Evolutionary conservation across 2,888 invertebrate species (phyloP).

Genomic region (Orgyia antiqua): DNA sequence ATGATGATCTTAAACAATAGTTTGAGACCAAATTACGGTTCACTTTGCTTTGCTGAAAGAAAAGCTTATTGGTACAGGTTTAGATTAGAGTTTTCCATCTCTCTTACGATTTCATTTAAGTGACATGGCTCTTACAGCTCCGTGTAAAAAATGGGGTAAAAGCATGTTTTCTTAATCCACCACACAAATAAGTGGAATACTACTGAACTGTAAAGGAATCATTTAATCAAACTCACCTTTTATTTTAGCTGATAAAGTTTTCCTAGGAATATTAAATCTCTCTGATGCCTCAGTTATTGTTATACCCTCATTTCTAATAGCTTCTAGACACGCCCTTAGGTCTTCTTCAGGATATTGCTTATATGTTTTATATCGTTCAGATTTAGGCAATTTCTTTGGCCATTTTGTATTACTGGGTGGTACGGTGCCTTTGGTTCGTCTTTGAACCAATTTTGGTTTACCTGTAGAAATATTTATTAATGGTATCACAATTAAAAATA

Average conservation of each 20-base stretch:
- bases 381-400: slow-evolving; percentile 24
- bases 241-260: slow-evolving; percentile 33
- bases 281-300: slow-evolving; percentile 25
- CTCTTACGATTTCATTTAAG: too few relatives aligned
- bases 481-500: neutral
- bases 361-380: slow-evolving; percentile 26
- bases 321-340: slow-evolving; percentile 30
- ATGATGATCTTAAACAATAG: too few relatives aligned
- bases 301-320: slow-evolving; percentile 22
- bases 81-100: too few relatives aligned
- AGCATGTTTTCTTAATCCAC: too few relatives aligned
- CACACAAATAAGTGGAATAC: too few relatives aligned
- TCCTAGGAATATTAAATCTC: slow-evolving; percentile 38
- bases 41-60: too few relatives aligned
- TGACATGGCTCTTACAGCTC: too few relatives aligned
- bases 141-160: too few relatives aligned
- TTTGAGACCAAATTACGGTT: too few relatives aligned
- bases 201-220: too few relatives aligned
- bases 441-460: neutral
- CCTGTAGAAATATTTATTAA: neutral
- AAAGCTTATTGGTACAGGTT: too few relatives aligned
- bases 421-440: neutral
- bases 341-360: slow-evolving; percentile 37
- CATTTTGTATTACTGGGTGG: slow-evolving; percentile 14
- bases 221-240: too few relatives aligned